Percentiles rank a stretch among this genome's conserved stretches.
phyloP scores from a whole-genome alignment of 2,888 invertebrate genomes.

The Philopedon plagiatum region DNA sequence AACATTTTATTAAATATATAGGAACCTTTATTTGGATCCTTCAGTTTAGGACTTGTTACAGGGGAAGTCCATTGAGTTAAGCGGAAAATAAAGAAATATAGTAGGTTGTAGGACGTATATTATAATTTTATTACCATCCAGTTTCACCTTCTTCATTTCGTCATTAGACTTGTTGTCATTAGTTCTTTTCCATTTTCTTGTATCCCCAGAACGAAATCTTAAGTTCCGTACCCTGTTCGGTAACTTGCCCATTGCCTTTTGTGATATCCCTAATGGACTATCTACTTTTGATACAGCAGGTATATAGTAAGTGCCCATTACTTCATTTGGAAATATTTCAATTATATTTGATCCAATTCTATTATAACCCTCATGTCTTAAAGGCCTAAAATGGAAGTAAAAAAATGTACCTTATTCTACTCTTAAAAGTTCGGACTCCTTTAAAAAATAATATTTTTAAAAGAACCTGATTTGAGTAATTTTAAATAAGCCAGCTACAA shows the following conservation, averaged over 20 bases:
- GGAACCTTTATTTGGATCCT: too few relatives aligned
- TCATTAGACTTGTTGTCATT: too few relatives aligned
- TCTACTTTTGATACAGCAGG: neutral
- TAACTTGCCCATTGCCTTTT: neutral
- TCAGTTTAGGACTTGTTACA: too few relatives aligned
- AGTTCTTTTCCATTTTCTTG: neutral
- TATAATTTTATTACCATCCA: neutral
- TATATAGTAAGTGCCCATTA: neutral
- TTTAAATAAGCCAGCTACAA: too few relatives aligned
- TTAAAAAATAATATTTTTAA: too few relatives aligned
- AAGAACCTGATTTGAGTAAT: too few relatives aligned
- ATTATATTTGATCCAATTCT: neutral
- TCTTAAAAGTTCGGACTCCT: too few relatives aligned
- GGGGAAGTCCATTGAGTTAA: too few relatives aligned
- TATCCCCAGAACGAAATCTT: neutral
- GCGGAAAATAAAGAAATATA: too few relatives aligned
- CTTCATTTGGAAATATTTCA: neutral
- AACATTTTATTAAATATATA: too few relatives aligned
- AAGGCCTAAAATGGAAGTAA: neutral
- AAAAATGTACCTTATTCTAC: too few relatives aligned
- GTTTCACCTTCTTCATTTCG: neutral
- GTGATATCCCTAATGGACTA: neutral
- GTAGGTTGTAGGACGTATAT: too few relatives aligned
- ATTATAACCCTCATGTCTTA: neutral
- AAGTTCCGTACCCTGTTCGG: neutral